Base-by-base conservation (phyloP, 2,888 invertebrate genomes). In the Dicranocentrus wangi region DNA sequence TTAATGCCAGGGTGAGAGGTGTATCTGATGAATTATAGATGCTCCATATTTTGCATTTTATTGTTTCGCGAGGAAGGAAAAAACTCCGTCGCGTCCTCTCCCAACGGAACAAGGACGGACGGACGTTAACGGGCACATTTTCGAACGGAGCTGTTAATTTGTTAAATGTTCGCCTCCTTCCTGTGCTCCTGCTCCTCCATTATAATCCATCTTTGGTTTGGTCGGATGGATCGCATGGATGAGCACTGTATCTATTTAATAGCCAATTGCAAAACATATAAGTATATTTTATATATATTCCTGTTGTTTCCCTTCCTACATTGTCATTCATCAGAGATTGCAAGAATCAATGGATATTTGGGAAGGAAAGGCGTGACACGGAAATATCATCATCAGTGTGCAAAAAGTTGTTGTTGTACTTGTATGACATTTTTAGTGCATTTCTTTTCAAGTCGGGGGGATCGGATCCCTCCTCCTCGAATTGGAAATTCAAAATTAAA, bases 1-100 rank as follows among this genome's bases (percentile, higher is more conserved):
- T 61, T 68, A 66, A 76, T 58, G 32, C 28, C 28, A 60, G 28
- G 47, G 28, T 42, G 15, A 8, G 15, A 73, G 53, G 13, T 43
- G 19, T 68, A 51, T 60, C 61, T 70, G 78, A 77, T 78, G 78
- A 63, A 55, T 78, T 78, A 55, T 69, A 70, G 63, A 78, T 63
- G 63, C 32, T 69, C 69, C 69, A 70, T 53, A 78, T 78, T 70
- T 78, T 70, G 78, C 78, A 78, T 78, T 78, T 78, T 78, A 78
- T 78, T 78, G 78, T 63, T 60, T 69, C 69, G 17, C 23, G 5
- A 2, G 32, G 13, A 63, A 25, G 8, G 23, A n/a, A n/a, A n/a
- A n/a, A n/a, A n/a, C n/a, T n/a, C n/a, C n/a, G n/a, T n/a, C n/a
- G n/a, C n/a, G n/a, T n/a, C 55, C 10, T 55, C 55, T n/a, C 7